Base-by-base conservation (phyloP, 2,797 vertebrate genomes). In the Moxostoma hubbsi region DNA sequence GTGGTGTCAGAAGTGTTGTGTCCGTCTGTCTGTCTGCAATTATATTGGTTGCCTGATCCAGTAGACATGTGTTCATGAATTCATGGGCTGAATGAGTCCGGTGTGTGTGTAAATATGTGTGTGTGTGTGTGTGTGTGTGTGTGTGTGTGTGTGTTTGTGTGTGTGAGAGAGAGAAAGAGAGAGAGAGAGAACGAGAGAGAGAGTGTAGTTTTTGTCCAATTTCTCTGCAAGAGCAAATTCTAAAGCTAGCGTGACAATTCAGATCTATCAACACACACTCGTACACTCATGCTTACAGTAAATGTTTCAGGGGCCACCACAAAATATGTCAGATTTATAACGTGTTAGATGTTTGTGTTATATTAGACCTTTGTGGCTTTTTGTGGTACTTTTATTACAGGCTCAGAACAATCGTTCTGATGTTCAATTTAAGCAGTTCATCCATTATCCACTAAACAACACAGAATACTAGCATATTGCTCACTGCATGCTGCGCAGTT, bases 201-300 rank as follows among this genome's bases (percentile, higher is more conserved):
- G 7, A 13, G 55, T 59, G 15, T 9, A 6, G 50, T 16, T 3
- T 53, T 61, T 75, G 49, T 46, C 36, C 61, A 64, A 46, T 75
- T 64, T 51, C 73, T 62, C 12, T 51, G 13, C 18, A 16, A 36
- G 47, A 43, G 71, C 58, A 15, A 51, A 36, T 62, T 62, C 58
- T 73, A 50, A 51, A 50, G 58, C 71, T 51, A 18, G 12, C 4
- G 4, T 9, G 71, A 73, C 16, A 49, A 7, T 46, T 62, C 58
- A 36, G 18, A 62, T 62, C 8, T 24, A 6, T 73, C 71, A 73
- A 51, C 58, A 73, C 47, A 36, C 70, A 73, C 70, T 9, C 68
- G 11, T 45, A 9, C 6, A 11, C 24, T 62, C 13, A 61, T 16
- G 9, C 18, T 47, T 73, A n/a, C 9, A 24, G 24, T 24, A 24